These are phyloP conservation scores for Grus americana DNA, from an alignment of 2,113 vertebrate species.

Conservation along the genomic window DNA sequence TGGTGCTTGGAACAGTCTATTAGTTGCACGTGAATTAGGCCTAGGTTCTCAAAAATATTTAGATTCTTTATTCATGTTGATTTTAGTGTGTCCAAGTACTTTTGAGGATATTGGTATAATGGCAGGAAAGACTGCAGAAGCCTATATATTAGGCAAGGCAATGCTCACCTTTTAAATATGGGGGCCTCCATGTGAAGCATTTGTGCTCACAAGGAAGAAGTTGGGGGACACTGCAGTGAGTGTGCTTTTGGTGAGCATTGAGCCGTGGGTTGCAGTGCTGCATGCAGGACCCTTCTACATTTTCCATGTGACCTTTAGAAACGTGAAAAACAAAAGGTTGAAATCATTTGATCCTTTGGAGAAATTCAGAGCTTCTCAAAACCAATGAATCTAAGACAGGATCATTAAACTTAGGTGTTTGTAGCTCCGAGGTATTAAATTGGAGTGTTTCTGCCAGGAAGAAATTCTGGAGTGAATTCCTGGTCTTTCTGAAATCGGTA, in stretches of 20 bases:
- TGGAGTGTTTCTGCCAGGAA: background rate
- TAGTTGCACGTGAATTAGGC: background rate
- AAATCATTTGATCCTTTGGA: background rate
- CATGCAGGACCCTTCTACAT: background rate
- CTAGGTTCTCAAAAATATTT: background rate
- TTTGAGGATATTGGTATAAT: background rate
- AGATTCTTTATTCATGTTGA: background rate
- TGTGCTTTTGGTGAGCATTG: background rate
- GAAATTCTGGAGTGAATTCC: background rate
- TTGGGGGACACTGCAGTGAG: background rate
- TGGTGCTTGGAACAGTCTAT: background rate
- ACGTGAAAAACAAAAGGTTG: rapidly evolving
- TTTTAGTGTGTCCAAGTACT: background rate
- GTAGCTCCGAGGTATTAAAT: background rate
- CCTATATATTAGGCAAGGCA: background rate
- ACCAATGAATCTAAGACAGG: background rate
- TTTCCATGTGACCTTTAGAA: background rate
- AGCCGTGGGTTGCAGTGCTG: background rate
- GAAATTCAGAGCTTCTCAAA: background rate
- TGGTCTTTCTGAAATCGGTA: background rate
- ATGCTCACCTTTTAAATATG: background rate
- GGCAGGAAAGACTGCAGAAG: background rate
- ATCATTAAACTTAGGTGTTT: background rate
- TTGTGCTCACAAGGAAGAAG: background rate
- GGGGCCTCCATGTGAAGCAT: background rate